phyloP scores from a whole-genome alignment of 37 sponge, comb jelly and placozoan species.

The Spongilla lacustris region DNA sequence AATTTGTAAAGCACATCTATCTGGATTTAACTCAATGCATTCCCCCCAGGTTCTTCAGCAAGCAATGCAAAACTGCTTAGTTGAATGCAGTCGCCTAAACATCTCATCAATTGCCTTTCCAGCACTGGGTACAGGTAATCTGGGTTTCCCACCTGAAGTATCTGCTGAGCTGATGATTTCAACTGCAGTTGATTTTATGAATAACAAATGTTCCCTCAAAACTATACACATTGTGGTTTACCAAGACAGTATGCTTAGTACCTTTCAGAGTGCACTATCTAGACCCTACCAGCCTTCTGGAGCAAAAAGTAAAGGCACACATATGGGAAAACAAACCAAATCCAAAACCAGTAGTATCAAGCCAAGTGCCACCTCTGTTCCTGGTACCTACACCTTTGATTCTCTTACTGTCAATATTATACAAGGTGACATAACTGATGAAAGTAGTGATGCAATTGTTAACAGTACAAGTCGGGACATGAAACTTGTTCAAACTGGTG shows the following conservation, averaged over 20 bases:
- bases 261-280: no score
- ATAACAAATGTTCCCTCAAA: not conserved
- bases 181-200: conserved; percentile 12
- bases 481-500: conserved; percentile 29
- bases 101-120: conserved; percentile 37
- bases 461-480: conserved; percentile 45
- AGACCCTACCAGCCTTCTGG: no score
- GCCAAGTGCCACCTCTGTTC: no score
- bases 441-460: conserved; percentile 59
- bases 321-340: no score
- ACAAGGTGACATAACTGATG: conserved; percentile 65
- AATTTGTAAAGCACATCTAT: no score
- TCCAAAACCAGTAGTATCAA: no score
- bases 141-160: not conserved
- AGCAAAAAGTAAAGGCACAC: no score
- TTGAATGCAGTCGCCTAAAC: not conserved
- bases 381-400: not conserved
- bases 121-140: conserved; percentile 48
- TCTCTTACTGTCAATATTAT: conserved; percentile 24
- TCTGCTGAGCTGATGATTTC: conserved; percentile 39
- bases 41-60: no score
- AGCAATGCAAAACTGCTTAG: no score
- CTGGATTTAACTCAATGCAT: no score
- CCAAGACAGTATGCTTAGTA: no score
- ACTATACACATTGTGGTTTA: no score